These are phyloP conservation scores for Mus minutoides DNA, from an alignment of 2,797 vertebrate genomes.

Conservation along the genomic window DNA sequence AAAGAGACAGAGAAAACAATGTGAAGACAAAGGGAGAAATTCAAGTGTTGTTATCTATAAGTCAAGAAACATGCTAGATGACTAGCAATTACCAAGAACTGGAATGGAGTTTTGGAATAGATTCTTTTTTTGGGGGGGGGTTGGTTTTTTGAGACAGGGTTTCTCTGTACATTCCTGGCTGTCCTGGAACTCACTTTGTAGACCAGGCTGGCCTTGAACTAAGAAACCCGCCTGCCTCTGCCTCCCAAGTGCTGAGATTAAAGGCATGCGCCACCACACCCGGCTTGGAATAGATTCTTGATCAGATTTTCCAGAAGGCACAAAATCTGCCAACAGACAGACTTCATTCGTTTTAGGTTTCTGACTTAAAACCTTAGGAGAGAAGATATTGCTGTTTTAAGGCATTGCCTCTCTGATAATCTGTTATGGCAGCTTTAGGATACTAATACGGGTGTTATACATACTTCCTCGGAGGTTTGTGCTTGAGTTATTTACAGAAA, in stretches of 20 bases:
- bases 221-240: no score
- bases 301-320: conserved; percentile 31
- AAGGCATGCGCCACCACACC: no score
- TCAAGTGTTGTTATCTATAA: background rate
- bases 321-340: background rate
- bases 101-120: background rate
- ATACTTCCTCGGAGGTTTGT: background rate
- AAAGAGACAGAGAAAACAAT: conserved; percentile 7
- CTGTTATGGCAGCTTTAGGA: background rate
- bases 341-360: background rate
- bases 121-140: no score
- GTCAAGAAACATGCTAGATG: background rate
- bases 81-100: background rate
- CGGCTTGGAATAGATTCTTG: background rate
- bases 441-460: background rate
- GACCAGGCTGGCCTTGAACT: no score
- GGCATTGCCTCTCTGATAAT: background rate
- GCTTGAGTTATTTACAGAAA: background rate
- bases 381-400: background rate
- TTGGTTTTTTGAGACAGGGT: no score
- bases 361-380: background rate
- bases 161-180: no score
- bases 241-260: no score
- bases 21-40: background rate
- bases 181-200: no score